These are phyloP conservation scores for Drosophila conformis DNA, from an alignment of 2,888 invertebrate species.

Conservation along the genomic window DNA sequence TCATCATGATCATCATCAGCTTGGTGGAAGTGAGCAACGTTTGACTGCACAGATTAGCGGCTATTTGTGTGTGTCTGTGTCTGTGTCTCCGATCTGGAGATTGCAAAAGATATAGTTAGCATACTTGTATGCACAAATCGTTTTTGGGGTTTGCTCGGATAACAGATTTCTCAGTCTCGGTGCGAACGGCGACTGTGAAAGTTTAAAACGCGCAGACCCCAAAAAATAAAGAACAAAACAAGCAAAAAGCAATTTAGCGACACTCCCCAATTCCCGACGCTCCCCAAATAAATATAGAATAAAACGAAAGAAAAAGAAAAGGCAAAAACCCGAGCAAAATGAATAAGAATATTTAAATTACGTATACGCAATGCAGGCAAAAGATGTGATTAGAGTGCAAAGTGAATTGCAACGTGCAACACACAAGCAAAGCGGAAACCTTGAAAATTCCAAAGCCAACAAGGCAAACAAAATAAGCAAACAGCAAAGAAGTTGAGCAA, in stretches of 20 bases:
- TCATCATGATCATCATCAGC: constrained; percentile 18
- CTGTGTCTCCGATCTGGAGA: constrained; percentile 56
- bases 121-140: constrained; percentile 65
- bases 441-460: constrained; percentile 25
- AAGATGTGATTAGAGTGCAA: constrained; percentile 11
- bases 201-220: constrained; percentile 46
- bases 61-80: constrained; percentile 18
- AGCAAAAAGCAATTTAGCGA: background rate
- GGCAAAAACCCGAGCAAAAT: background rate
- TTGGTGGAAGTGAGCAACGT: constrained; percentile 37
- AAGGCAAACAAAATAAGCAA: background rate
- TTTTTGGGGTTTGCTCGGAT: constrained; percentile 76
- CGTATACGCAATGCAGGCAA: constrained; percentile 35
- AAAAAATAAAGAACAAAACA: background rate
- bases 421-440: constrained; percentile 4
- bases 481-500: background rate
- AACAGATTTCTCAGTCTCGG: constrained; percentile 82
- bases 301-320: background rate
- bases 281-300: background rate
- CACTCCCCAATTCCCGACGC: background rate
- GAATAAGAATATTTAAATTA: constrained; percentile 1
- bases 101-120: constrained; percentile 66
- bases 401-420: constrained; percentile 6
- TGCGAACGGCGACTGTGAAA: constrained; percentile 80
- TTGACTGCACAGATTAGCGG: constrained; percentile 45